phyloP scores from a whole-genome alignment of 2,888 invertebrate species.

The Cepaea hortensis region DNA sequence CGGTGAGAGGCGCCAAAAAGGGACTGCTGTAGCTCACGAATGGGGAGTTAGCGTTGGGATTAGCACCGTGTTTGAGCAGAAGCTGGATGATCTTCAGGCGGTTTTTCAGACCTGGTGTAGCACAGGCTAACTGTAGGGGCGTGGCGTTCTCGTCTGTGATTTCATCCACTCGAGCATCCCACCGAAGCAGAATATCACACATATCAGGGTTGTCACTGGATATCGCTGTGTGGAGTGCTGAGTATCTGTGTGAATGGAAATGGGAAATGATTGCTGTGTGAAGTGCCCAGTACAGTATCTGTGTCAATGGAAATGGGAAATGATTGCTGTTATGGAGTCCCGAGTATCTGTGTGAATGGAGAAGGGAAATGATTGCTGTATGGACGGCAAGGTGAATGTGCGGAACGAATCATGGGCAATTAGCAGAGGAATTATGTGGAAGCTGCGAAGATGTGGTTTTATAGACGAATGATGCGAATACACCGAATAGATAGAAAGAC shows the following conservation, averaged over 20 bases:
- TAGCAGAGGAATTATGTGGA: too few species aligned
- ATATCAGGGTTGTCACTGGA: conserved; percentile 77
- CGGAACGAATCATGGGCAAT: too few species aligned
- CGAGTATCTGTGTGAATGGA: too few species aligned
- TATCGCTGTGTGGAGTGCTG: conserved; percentile 90
- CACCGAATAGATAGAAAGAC: too few species aligned
- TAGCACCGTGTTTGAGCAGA: conserved; percentile 69
- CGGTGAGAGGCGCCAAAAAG: conserved; percentile 86
- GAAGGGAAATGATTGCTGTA: too few species aligned
- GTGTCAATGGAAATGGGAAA: too few species aligned
- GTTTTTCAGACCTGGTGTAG: conserved; percentile 65
- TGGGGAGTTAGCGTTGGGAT: conserved; percentile 76
- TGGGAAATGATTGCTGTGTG: not conserved
- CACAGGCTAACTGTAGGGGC: conserved; percentile 76
- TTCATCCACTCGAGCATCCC: conserved; percentile 77
- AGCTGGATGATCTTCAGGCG: conserved; percentile 65
- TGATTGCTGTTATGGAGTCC: too few species aligned
- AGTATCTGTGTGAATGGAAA: conserved; percentile 77
- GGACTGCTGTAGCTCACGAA: conserved; percentile 80
- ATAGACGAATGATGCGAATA: too few species aligned
- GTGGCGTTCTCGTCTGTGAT: conserved; percentile 75
- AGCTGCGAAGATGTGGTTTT: too few species aligned
- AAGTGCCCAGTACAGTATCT: too few species aligned
- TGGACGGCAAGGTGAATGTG: too few species aligned
- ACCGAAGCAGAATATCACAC: conserved; percentile 73